Percentiles rank a stretch among this genome's conserved stretches.
These are phyloP conservation scores for Lasioglossum vierecki DNA, from an alignment of 2,888 invertebrate species.

Conservation along the genomic window DNA sequence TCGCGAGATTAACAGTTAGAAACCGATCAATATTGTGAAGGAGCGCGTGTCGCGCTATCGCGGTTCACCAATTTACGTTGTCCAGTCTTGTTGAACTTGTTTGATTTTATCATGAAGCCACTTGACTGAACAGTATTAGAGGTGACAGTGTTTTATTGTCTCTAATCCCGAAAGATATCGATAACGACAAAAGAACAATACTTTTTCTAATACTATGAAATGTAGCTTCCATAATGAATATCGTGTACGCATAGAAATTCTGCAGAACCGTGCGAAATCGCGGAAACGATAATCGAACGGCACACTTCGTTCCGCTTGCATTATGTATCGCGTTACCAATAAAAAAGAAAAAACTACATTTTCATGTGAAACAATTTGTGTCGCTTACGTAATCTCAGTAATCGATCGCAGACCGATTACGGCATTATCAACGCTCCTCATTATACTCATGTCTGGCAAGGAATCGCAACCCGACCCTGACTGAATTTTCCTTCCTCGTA, in stretches of 20 bases:
- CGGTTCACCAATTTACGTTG: background rate
- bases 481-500: background rate
- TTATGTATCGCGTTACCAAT: background rate
- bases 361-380: background rate
- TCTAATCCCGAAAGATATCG: background rate
- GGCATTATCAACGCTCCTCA: background rate
- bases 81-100: background rate
- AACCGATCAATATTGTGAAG: background rate
- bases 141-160: constrained; percentile 13
- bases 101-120: constrained; percentile 26
- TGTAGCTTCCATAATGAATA: background rate
- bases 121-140: background rate
- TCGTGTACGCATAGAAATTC: background rate
- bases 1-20: background rate
- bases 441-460: background rate
- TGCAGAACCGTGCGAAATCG: background rate
- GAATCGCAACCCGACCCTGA: background rate
- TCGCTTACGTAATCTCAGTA: constrained; percentile 7
- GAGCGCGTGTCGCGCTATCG: background rate
- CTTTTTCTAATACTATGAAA: background rate
- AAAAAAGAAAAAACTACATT: constrained; percentile 13
- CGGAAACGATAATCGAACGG: background rate
- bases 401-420: background rate
- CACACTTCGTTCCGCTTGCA: background rate
- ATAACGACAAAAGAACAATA: background rate